Conservation (phyloP, 2,113 vertebrate species). For the Myocastor coypus region DNA sequence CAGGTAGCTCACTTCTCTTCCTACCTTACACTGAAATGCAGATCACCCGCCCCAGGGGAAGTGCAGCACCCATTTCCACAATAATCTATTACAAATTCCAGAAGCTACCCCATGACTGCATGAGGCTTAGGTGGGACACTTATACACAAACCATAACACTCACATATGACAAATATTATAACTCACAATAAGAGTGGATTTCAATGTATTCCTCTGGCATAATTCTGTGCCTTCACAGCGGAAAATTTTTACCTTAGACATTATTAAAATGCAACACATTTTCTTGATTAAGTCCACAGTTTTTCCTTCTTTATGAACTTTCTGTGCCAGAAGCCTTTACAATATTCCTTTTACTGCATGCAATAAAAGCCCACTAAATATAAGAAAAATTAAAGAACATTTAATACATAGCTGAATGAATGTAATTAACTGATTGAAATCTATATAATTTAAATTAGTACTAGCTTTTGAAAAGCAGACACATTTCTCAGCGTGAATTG, state of each 20-base stretch:
- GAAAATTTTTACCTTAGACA: neutral
- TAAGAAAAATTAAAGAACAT: constrained; percentile 42
- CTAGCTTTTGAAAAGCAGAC: constrained; percentile 43
- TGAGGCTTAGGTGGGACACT: too few species aligned
- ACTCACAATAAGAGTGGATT: neutral
- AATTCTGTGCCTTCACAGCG: neutral
- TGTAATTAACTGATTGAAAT: constrained; percentile 48
- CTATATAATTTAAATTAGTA: constrained; percentile 58
- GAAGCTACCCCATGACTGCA: too few species aligned
- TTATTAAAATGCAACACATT: neutral
- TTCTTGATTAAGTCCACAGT: neutral
- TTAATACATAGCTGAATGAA: constrained; percentile 42
- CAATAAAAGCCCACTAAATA: constrained; percentile 30
- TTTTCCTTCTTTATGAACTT: constrained; percentile 25
- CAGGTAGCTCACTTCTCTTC: too few species aligned
- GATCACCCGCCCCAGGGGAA: too few species aligned
- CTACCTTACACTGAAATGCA: too few species aligned
- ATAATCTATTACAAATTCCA: too few species aligned
- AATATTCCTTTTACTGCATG: neutral
- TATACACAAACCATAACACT: too few species aligned
- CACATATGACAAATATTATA: neutral
- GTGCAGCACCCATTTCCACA: too few species aligned
- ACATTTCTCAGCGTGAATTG: neutral
- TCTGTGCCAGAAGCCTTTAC: neutral
- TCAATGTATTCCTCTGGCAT: neutral